These are phyloP conservation scores for Dicyrtomina minuta DNA, from an alignment of 2,888 invertebrate genomes.

Conservation along the genomic window DNA sequence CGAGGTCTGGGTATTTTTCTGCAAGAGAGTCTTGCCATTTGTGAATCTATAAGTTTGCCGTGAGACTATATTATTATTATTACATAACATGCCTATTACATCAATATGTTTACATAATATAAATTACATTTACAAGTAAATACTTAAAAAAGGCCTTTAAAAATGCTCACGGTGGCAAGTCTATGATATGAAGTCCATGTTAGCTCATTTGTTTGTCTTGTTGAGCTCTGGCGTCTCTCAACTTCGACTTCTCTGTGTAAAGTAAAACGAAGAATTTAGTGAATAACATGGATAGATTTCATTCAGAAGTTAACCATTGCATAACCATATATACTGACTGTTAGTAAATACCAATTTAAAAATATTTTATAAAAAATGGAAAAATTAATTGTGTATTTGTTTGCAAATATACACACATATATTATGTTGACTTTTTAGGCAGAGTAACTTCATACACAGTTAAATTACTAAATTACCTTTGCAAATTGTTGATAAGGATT, in stretches of 20 bases:
- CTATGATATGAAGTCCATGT: conserved; percentile 48
- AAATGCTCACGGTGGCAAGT: conserved; percentile 41
- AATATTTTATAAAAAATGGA: no score
- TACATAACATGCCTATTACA: no score
- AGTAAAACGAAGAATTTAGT: no score
- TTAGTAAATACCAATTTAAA: no score
- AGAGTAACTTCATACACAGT: background rate
- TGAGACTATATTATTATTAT: background rate
- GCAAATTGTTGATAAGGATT: conserved; percentile 38
- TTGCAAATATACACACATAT: background rate
- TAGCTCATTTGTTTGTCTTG: conserved; percentile 28
- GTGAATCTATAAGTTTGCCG: conserved; percentile 54
- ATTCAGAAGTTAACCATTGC: no score
- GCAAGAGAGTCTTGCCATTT: conserved; percentile 66
- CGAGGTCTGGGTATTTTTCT: conserved; percentile 65
- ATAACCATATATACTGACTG: conserved; percentile 3
- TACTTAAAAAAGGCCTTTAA: no score
- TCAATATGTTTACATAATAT: no score
- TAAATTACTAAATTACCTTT: conserved; percentile 37
- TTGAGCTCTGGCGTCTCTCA: background rate
- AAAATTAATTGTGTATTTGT: no score
- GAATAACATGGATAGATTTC: no score
- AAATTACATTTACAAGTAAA: no score
- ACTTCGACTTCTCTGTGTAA: conserved; percentile 13
- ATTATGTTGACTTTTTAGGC: no score